These are phyloP conservation scores for Stomatorhinus walkeri DNA, from an alignment of 2,797 vertebrate species.

Conservation along the genomic window DNA sequence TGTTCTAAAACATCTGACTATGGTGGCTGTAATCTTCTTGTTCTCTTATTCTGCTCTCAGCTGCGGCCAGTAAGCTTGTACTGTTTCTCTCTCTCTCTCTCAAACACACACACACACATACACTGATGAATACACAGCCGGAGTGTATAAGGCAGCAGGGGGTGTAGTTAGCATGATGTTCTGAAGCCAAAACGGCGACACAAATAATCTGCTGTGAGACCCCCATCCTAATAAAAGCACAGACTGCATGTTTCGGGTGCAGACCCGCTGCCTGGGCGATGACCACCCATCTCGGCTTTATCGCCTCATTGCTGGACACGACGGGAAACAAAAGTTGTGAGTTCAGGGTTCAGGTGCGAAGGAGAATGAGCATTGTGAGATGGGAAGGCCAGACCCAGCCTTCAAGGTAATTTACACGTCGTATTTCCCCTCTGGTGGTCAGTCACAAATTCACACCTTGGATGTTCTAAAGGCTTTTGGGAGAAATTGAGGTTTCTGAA, in stretches of 20 bases:
- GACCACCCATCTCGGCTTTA: not conserved
- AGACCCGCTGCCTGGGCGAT: not conserved
- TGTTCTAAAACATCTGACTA: not conserved
- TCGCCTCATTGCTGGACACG: not conserved
- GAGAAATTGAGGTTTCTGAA: not conserved
- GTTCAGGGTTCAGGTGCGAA: not conserved
- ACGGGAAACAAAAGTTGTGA: not conserved
- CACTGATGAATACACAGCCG: not conserved
- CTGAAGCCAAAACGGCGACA: not conserved
- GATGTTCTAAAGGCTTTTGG: not conserved
- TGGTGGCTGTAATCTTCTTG: not conserved
- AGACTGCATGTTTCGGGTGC: not conserved
- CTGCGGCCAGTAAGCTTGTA: not conserved
- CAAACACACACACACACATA: not conserved
- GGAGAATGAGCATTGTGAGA: not conserved
- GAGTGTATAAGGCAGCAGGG: not conserved
- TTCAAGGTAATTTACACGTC: not conserved
- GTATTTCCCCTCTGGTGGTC: not conserved
- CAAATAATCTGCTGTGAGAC: not conserved
- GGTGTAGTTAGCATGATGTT: not conserved
- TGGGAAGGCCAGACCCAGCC: not conserved
- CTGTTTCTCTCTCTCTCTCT: not conserved
- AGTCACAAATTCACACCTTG: constrained; percentile 7
- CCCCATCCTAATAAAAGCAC: not conserved
- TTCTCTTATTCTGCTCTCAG: not conserved